Percentiles rank a stretch among this genome's conserved stretches.
Conservation (phyloP, 2,113 vertebrate genomes). For the Silurus meridionalis region DNA sequence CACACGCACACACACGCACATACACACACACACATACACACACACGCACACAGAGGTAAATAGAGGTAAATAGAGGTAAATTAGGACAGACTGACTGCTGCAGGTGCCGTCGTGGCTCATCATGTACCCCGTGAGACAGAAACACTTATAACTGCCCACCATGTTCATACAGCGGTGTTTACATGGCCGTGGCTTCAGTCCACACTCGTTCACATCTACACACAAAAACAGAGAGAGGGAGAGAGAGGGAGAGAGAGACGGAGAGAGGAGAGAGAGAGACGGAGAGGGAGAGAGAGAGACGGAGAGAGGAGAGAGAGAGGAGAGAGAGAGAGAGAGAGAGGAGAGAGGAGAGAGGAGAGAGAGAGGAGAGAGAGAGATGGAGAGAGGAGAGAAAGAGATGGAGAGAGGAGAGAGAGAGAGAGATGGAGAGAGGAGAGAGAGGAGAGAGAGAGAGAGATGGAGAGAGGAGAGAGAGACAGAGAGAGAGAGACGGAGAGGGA, state of each 20-base stretch:
- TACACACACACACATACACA: not conserved
- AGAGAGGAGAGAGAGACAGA: slow-evolving; percentile 41
- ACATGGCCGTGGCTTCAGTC: slow-evolving; percentile 90
- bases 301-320: too few relatives aligned
- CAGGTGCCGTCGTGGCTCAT: slow-evolving; percentile 91
- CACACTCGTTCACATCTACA: slow-evolving; percentile 95
- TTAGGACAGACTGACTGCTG: slow-evolving; percentile 78
- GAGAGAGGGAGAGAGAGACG: too few relatives aligned
- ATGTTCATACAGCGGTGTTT: slow-evolving; percentile 98
- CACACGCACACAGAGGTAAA: not conserved
- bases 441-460: not conserved
- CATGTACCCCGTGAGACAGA: slow-evolving; percentile 95
- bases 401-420: not conserved
- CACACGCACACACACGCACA: too few relatives aligned
- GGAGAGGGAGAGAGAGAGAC: too few relatives aligned
- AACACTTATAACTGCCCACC: slow-evolving; percentile 95
- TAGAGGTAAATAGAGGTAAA: not conserved
- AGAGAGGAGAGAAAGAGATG: too few relatives aligned
- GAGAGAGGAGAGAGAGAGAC: not conserved
- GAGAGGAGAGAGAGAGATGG: too few relatives aligned
- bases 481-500: too few relatives aligned
- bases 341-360: slow-evolving; percentile 23
- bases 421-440: too few relatives aligned
- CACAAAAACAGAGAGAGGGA: slow-evolving; percentile 51
- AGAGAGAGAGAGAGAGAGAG: slow-evolving; percentile 5